Base-by-base conservation (phyloP, 2,888 invertebrate genomes). In the Unio delphinus region DNA sequence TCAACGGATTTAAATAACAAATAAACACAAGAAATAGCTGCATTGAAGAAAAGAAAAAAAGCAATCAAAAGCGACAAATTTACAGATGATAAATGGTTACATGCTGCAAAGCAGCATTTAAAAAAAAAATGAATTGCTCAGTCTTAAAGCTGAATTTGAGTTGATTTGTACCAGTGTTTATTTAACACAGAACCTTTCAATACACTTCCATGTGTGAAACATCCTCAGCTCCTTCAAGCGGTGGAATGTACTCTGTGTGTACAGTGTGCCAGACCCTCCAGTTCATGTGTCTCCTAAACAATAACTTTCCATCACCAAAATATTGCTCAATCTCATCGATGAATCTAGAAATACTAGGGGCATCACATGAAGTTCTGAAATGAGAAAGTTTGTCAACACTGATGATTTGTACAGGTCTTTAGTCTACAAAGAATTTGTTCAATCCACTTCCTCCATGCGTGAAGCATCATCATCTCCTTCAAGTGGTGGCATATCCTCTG, bases 391-490 rank as follows among this genome's bases (percentile, higher is more conserved):
- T 45, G 8, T 45, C 34, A 45, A 8, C 8, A 8, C 1, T 30
- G 7, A 8, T 11, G 34, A 45, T 8, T 34, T 34, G 5, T 34
- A 7, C 34, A 34, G 34, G 34, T 34, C 5, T 7, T 30, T 30
- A 34, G 3, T 34, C 3, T 6, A 34, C 30, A 8, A 45, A 45
- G 34, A 45, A 45, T 8, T 45, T 8, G 34, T 74, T 94, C 97
- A 99, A 92, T 99, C 99, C 61, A 99, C 99, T 92, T 99, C 99
- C 91, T 99, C 99, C 99, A 99, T 99, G 83, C 97, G 93, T 1
- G 97, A 96, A 72, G 96, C 96, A 91, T 99, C 98, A 90, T 98
- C 93, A 82, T 86, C 88, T 66, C 95, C 96, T 86, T 95, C 97
- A 63, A 96, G 92, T 55, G 95, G 93, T 58, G 96, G 95, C 79